Percentiles rank a stretch among this genome's conserved stretches.
Conservation (phyloP, 1,140 invertebrate species). For the Bombus huntii region DNA sequence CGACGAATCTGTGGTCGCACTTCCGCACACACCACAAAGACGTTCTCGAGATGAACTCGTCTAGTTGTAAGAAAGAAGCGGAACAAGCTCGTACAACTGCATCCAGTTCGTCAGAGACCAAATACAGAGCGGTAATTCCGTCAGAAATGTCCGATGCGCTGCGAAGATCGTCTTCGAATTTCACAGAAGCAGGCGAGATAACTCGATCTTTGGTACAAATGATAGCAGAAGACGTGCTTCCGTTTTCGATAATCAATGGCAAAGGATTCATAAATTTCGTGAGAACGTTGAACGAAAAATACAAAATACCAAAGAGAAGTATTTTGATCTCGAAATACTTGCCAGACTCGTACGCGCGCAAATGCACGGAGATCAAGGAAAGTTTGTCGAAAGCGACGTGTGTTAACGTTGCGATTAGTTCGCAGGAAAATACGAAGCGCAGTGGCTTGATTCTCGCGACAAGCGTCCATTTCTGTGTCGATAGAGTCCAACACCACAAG, state of each 20-base stretch:
- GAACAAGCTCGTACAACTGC: neutral
- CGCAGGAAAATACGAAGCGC: neutral
- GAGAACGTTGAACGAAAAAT: neutral
- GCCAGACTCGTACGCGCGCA: neutral
- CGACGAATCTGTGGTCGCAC: neutral
- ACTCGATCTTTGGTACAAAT: neutral
- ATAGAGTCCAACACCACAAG: neutral
- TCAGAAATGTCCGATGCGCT: neutral
- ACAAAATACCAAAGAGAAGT: neutral
- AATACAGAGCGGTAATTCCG: neutral
- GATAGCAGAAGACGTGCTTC: neutral
- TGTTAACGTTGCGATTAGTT: neutral
- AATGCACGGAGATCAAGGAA: neutral
- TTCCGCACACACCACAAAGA: neutral
- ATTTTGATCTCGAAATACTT: neutral
- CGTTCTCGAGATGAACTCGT: neutral
- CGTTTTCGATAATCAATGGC: neutral
- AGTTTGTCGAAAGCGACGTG: neutral
- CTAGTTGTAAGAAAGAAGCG: too few relatives aligned
- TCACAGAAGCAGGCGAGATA: neutral
- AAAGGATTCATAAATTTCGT: neutral
- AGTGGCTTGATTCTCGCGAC: neutral
- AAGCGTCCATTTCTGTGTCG: neutral
- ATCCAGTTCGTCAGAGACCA: neutral
- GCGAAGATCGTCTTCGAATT: too few relatives aligned